A percentile compares a stretch with the other conserved stretches of the same genome.
Conservation (phyloP, 2,113 vertebrate species). For the Grammatotria lemairii region DNA sequence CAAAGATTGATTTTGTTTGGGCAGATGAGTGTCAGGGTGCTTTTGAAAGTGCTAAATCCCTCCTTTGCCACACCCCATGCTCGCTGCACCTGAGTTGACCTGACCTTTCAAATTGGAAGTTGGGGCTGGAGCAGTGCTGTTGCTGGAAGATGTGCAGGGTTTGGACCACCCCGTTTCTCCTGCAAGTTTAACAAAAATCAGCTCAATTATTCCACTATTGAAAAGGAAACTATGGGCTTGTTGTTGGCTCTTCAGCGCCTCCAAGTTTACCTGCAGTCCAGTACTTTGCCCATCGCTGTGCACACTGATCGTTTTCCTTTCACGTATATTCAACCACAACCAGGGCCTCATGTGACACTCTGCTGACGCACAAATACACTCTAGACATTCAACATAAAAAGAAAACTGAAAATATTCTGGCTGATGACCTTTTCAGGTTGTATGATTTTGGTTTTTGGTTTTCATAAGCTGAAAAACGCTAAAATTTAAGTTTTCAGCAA, state of each 20-base stretch:
- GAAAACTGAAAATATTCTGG: background rate
- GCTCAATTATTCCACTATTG: background rate
- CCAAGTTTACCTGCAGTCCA: background rate
- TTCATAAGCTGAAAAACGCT: background rate
- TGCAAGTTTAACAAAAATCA: background rate
- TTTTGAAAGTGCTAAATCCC: background rate
- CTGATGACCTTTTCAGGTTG: background rate
- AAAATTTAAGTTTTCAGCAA: background rate
- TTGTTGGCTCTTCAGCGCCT: background rate
- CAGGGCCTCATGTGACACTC: background rate
- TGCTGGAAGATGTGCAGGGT: background rate
- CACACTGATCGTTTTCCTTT: background rate
- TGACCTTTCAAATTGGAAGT: background rate
- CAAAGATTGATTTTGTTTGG: background rate
- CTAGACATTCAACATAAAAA: background rate
- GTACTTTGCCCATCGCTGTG: background rate
- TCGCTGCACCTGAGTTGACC: background rate
- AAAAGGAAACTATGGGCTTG: background rate
- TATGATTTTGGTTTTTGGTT: accelerated
- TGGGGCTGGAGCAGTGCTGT: background rate
- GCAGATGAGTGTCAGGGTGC: background rate
- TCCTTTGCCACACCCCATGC: background rate
- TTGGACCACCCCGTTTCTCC: background rate
- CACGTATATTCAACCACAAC: background rate
- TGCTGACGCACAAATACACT: background rate